These are phyloP conservation scores for Heliconius cydno DNA, from an alignment of 2,888 invertebrate species.

Conservation along the genomic window DNA sequence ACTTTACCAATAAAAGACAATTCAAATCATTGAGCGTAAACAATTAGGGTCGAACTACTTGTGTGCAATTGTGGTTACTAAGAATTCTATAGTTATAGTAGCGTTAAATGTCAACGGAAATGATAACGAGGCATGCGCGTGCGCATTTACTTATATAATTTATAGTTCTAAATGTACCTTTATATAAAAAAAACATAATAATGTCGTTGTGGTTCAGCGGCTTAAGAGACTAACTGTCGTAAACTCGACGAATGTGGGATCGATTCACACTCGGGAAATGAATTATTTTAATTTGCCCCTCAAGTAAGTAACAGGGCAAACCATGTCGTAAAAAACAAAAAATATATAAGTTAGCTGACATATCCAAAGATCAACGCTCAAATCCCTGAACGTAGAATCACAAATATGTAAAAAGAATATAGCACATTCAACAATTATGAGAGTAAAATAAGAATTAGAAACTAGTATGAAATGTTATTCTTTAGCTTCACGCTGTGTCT, in stretches of 20 bases:
- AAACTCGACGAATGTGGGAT: background rate
- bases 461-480: too few species aligned
- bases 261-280: background rate
- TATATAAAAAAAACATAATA: background rate
- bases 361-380: too few species aligned
- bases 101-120: constrained; percentile 66
- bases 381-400: too few species aligned
- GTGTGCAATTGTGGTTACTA: constrained; percentile 14
- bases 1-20: background rate
- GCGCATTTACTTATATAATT: constrained; percentile 49
- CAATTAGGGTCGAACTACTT: constrained; percentile 39
- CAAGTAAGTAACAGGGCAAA: too few species aligned
- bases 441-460: too few species aligned
- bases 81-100: constrained; percentile 42
- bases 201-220: too few species aligned
- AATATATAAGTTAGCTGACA: too few species aligned
- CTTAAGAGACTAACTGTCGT: too few species aligned
- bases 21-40: constrained; percentile 32
- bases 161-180: background rate
- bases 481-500: too few species aligned
- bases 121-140: constrained; percentile 59
- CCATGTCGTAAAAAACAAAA: too few species aligned
- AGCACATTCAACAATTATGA: too few species aligned
- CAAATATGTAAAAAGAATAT: too few species aligned
- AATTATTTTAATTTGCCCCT: background rate